Evolutionary conservation across 2,888 invertebrate species (phyloP).

Genomic region (Ypsolopha scabrella): DNA sequence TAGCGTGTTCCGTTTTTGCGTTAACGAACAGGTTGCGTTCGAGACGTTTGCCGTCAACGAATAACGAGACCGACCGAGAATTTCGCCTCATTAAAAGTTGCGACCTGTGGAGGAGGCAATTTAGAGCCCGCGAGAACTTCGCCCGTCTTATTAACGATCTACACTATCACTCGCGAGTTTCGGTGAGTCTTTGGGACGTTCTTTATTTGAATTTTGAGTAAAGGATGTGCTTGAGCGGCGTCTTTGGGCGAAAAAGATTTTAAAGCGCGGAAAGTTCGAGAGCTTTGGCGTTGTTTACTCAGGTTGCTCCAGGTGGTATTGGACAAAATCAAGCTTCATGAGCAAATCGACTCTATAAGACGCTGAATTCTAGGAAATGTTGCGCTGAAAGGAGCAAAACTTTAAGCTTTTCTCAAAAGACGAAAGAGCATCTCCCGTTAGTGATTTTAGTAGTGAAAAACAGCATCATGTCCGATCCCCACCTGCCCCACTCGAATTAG

Average conservation of each 20-base stretch:
- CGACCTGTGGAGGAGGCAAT: slow-evolving; percentile 64
- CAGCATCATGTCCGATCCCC: slow-evolving; percentile 29
- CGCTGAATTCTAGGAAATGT: too few species aligned
- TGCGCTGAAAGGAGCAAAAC: too few species aligned
- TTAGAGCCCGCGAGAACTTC: slow-evolving; percentile 52
- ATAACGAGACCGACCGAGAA: slow-evolving; percentile 53
- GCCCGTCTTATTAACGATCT: slow-evolving; percentile 54
- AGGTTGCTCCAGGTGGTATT: neutral
- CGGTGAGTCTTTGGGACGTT: neutral
- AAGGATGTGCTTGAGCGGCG: neutral
- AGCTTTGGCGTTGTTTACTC: neutral
- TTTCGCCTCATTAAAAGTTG: slow-evolving; percentile 71
- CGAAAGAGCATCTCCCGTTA: too few species aligned
- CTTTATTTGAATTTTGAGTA: neutral
- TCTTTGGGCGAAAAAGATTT: neutral
- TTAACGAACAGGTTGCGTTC: slow-evolving; percentile 68
- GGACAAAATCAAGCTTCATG: too few species aligned
- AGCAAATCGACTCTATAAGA: too few species aligned
- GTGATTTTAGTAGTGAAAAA: neutral
- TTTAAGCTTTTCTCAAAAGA: too few species aligned
- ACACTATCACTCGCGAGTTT: slow-evolving; percentile 16
- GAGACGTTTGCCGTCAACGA: slow-evolving; percentile 48
- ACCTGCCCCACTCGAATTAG: slow-evolving; percentile 68
- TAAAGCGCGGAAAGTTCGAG: neutral
- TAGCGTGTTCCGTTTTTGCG: slow-evolving; percentile 66